Conservation (phyloP, 2,113 vertebrate genomes). For the Onychorhynchus coronatus region DNA sequence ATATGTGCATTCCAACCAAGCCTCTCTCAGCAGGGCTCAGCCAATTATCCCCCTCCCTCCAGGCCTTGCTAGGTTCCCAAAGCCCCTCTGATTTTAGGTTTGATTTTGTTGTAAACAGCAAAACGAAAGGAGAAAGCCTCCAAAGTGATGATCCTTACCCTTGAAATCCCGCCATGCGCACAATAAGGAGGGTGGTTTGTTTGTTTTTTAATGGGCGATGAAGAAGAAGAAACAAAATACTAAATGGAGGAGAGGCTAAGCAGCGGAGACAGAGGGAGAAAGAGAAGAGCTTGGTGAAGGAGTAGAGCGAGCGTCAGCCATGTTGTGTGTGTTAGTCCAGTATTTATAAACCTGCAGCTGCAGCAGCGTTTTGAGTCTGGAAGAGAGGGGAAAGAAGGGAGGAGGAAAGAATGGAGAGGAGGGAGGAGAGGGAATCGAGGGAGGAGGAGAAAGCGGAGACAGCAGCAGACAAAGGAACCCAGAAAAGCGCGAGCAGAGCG, state of each 20-base stretch:
- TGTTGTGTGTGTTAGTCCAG: conserved; percentile 57
- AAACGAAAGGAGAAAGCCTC: conserved; percentile 19
- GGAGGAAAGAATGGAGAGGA: conserved; percentile 29
- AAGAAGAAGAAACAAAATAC: neutral
- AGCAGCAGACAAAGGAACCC: conserved; percentile 54
- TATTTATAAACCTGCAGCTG: conserved; percentile 64
- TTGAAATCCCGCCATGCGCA: conserved; percentile 10
- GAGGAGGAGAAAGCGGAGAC: conserved; percentile 50
- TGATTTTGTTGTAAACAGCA: conserved; percentile 16
- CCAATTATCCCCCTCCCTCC: neutral
- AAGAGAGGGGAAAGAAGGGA: conserved; percentile 7
- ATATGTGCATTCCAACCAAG: neutral
- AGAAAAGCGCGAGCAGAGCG: neutral
- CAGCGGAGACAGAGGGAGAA: neutral
- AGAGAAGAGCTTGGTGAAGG: neutral
- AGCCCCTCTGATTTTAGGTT: neutral
- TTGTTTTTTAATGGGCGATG: neutral
- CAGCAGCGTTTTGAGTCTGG: conserved; percentile 38
- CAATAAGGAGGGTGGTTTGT: neutral
- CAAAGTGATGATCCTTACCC: conserved; percentile 39
- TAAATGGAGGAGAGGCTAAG: neutral
- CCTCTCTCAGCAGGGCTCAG: conserved; percentile 10
- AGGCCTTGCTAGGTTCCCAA: neutral
- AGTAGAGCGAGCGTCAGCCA: conserved; percentile 77
- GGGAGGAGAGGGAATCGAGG: conserved; percentile 26